Evolutionary conservation across 1,140 invertebrate genomes (phyloP).

Genomic region (Himalopsyche phryganea): DNA sequence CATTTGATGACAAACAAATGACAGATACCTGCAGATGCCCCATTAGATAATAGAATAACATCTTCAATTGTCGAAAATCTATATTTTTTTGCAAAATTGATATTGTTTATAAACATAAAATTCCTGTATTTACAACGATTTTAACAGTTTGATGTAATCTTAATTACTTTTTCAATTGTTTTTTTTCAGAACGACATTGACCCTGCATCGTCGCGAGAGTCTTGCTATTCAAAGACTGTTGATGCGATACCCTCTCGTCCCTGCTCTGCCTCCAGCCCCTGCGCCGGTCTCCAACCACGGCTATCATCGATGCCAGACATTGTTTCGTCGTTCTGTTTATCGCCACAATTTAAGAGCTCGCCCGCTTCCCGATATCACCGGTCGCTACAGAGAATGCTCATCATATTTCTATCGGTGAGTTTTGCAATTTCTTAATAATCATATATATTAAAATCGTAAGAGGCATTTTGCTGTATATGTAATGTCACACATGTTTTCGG

Average conservation of each 20-base stretch:
- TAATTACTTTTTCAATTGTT: neutral
- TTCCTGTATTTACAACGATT: neutral
- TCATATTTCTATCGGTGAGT: constrained; percentile 73
- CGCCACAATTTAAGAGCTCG: constrained; percentile 71
- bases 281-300: too few relatives aligned
- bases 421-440: too few relatives aligned
- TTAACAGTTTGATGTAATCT: too few relatives aligned
- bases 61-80: too few relatives aligned
- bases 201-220: constrained; percentile 52
- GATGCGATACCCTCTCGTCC: constrained; percentile 49
- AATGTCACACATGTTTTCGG: too few relatives aligned
- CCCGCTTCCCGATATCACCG: constrained; percentile 61
- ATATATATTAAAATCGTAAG: too few relatives aligned
- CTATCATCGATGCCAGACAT: constrained; percentile 25
- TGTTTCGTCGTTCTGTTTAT: constrained; percentile 67
- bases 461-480: too few relatives aligned
- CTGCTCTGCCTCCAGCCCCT: constrained; percentile 34
- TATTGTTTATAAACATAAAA: neutral
- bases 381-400: constrained; percentile 65
- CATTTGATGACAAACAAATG: too few relatives aligned
- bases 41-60: too few relatives aligned
- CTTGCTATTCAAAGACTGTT: constrained; percentile 55
- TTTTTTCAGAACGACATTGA: constrained; percentile 55
- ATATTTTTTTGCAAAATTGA: neutral
- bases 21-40: too few relatives aligned